Base-by-base conservation (phyloP, 2,113 vertebrate genomes). In the Xenopus laevis region DNA sequence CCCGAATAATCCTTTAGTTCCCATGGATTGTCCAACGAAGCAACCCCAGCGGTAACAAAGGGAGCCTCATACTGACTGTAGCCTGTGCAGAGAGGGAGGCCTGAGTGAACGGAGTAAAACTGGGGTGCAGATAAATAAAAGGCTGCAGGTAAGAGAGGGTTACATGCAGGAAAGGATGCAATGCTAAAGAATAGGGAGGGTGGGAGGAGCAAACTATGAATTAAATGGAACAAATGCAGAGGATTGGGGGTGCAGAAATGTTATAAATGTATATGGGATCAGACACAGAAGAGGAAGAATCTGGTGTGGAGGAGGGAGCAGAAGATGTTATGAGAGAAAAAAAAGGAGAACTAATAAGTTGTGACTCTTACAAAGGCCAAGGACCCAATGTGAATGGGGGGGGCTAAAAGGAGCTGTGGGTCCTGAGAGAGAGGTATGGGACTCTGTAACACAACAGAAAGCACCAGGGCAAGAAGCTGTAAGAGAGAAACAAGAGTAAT, bases 61-160 rank as follows among this genome's bases (percentile, higher is more conserved):
- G 18, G 68, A 46, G 33, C 68, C 68, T 59, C 53, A 60, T 71
- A 23, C 33, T 60, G n/a, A 47, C 46, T 50, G 47, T 2, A 50
- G 47, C 11, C 47, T 4, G 15, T 13, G 47, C 47, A 13, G 47
- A 10, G 47, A 13, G 15, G 47, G 47, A 13, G 46, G 46, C 10
- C 46, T 47, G 46, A 47, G 13, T 13, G 47, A 10, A 4, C 12
- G 12, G 47, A 10, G 15, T 50, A 16, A 10, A 50, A 50, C 47
- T 50, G 47, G 47, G 47, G 15, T 27, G 11, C 47, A 50, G 46
- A 4, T 50, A 40, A 40, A 40, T 40, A 40, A 40, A 9, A 40
- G 33, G 33, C 6, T 40, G 33, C 33, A 40, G 33, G 33, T 40
- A 40, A 40, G 33, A 40, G 33, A 40, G 33, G 33, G 33, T 27